Evolutionary conservation across 2,797 vertebrate genomes (phyloP), one percentile per base, ranked within the genome.

Genomic region (Hypotaenidia okinawae): DNA sequence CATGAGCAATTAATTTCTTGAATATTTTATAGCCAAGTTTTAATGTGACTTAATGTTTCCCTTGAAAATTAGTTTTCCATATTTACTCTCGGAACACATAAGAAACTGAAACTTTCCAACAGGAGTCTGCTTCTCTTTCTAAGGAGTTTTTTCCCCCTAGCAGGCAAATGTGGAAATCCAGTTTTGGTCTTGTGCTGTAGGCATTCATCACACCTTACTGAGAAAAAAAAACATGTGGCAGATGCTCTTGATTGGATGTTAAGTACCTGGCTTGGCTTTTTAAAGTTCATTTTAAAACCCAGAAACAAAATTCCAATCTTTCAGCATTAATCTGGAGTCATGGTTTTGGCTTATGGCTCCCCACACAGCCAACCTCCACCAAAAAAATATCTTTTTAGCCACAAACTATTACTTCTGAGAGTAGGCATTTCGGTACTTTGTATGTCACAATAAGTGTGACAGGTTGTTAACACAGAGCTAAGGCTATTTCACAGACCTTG

Each of bases 301-400:
- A 47, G 47, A 64, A 87, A 61, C 7, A 64, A 84, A 87, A 79
- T 64, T 81, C 39, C 18, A 41, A 7, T 67, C 30, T 75, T 7
- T 37, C 35, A 64, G 11, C 22, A 61, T 68, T 72, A 61, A 66
- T 64, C 58, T 79, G 6, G 77, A 30, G 13, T 45, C 35, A 63
- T 3, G 22, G 6, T 33, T 14, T 7, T 61, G 24, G 18, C 24
- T 64, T 68, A 54, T 24, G 73, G 2, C 2, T 66, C 43, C 7
- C 13, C 16, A 33, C 4, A 37, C 3, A 6, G 43, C 13, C 7
- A 2, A 5, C 8, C 19, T 49, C 14, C 15, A 62, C 2, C 21
- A 11, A 0, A 63, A 67, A 67, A 51, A 19, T 35, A 6, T 32
- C 5, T 63, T 75, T 68, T 77, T 37, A 78, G 51, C 11, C 5